These are phyloP conservation scores for Oxytorus armatus DNA, from an alignment of 2,888 invertebrate genomes.

Conservation along the genomic window DNA sequence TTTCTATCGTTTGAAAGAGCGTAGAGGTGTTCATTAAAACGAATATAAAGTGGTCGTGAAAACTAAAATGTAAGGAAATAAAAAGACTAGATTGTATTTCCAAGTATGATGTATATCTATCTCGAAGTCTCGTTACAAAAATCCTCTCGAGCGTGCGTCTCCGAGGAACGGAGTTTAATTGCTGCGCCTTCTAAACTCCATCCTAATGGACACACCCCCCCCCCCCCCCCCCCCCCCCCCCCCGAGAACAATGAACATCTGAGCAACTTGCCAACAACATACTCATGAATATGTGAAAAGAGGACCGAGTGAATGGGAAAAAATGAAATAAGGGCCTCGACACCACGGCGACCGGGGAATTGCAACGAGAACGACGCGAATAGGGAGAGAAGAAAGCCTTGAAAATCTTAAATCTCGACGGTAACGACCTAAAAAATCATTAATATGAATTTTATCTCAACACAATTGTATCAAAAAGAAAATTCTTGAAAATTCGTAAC, in stretches of 20 bases:
- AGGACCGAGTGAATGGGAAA: neutral
- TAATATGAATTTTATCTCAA: neutral
- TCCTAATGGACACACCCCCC: neutral
- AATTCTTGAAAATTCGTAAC: neutral
- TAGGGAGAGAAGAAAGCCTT: neutral
- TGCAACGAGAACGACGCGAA: neutral
- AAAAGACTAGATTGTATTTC: no score
- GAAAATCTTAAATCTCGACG: neutral
- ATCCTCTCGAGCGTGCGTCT: neutral
- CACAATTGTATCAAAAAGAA: neutral
- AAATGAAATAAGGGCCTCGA: neutral
- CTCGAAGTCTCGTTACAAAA: neutral
- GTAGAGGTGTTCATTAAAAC: neutral
- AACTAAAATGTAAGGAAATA: no score
- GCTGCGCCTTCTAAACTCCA: neutral
- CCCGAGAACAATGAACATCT: constrained; percentile 1
- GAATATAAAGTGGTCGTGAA: no score
- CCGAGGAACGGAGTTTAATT: neutral
- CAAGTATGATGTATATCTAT: no score
- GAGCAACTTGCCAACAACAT: neutral
- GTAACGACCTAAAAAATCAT: neutral
- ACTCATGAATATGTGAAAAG: neutral
- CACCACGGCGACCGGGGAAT: no score
- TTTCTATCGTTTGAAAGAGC: no score
- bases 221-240: neutral